Base-by-base conservation (phyloP, 2,797 vertebrate species). In the Oryzias sinensis region DNA sequence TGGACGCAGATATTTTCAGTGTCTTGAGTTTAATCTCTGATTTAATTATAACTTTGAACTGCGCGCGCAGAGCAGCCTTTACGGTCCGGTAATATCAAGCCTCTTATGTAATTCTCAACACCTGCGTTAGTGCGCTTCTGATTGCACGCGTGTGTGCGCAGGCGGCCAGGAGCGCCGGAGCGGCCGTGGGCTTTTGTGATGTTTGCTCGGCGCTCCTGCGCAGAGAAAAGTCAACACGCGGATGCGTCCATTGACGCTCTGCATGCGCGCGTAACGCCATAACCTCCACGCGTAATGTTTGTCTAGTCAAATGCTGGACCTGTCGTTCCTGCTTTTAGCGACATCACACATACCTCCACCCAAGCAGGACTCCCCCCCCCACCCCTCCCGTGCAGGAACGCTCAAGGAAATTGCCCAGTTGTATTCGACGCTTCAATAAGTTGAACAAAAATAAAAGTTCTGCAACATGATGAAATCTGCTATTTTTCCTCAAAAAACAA, bases 151-250 rank as follows among this genome's bases (percentile, higher is more conserved):
- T 79, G 80, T 79, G 62, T 58, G 68, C 58, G 47, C 49, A 80
- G 74, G 27, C 66, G 44, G 45, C 45, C 43, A 1, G 45, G 45
- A 37, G 11, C 33, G 33, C 44, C 27, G 22, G 13, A 20, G 24
- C 46, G 49, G 22, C 15, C 20, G 37, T 9, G 16, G 51, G 58
- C 37, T 56, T 82, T 76, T 59, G 59, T 49, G 67, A 54, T 87
- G 82, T 90, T 89, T 89, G 85, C 79, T 85, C 80, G 77, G 79
- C 74, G 74, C 77, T 86, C 68, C 76, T 56, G 81, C 79, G 79
- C 70, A 66, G 79, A 72, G 83, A 90, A 89, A 84, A 86, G 88
- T 91, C 89, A 90, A 91, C 88, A 90, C 61, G 44, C 68, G 72
- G 59, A 68, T 57, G 76, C 74, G 74, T 71, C 66, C 80, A 75